Percentiles rank a stretch among this genome's conserved stretches.
Conservation (phyloP, 2,888 invertebrate genomes). For the Drosophila mettleri region DNA sequence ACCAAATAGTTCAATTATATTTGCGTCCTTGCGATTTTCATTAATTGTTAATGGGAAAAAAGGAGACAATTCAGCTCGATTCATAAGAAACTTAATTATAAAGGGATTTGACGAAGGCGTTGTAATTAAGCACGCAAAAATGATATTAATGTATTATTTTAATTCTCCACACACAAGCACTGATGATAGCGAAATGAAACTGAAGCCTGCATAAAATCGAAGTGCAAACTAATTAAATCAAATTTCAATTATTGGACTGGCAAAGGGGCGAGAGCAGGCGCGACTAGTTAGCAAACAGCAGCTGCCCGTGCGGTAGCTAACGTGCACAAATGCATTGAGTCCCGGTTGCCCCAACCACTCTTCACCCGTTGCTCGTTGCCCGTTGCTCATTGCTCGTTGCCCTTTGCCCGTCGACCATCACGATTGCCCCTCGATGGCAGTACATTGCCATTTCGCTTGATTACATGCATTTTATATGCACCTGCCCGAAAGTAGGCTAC, state of each 20-base stretch:
- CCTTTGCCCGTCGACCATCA: not conserved
- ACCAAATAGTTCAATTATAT: slow-evolving; percentile 76
- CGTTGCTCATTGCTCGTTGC: not conserved
- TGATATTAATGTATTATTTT: not conserved
- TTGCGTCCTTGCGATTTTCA: slow-evolving; percentile 35
- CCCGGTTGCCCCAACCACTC: slow-evolving; percentile 4
- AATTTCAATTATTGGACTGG: slow-evolving; percentile 74
- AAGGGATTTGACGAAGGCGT: slow-evolving; percentile 57
- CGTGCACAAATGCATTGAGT: slow-evolving; percentile 54
- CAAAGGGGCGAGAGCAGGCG: slow-evolving; percentile 30
- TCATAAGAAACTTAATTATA: slow-evolving; percentile 64
- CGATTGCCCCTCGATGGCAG: slow-evolving; percentile 27
- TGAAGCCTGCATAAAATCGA: slow-evolving; percentile 45
- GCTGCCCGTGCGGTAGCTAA: slow-evolving; percentile 7
- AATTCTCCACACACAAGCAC: not conserved
- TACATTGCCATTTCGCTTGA: slow-evolving; percentile 74
- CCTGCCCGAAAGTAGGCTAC: slow-evolving; percentile 77
- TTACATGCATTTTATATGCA: slow-evolving; percentile 78
- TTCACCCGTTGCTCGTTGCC: not conserved
- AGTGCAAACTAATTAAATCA: slow-evolving; percentile 75
- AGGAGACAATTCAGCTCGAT: slow-evolving; percentile 25
- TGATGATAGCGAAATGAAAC: slow-evolving; percentile 22
- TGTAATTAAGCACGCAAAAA: slow-evolving; percentile 42
- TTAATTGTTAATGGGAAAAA: slow-evolving; percentile 54
- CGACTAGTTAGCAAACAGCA: slow-evolving; percentile 25